A percentile compares a stretch with the other conserved stretches of the same genome.
These are phyloP conservation scores for Philantomba maxwellii DNA, from an alignment of 2,113 vertebrate genomes.

Conservation along the genomic window DNA sequence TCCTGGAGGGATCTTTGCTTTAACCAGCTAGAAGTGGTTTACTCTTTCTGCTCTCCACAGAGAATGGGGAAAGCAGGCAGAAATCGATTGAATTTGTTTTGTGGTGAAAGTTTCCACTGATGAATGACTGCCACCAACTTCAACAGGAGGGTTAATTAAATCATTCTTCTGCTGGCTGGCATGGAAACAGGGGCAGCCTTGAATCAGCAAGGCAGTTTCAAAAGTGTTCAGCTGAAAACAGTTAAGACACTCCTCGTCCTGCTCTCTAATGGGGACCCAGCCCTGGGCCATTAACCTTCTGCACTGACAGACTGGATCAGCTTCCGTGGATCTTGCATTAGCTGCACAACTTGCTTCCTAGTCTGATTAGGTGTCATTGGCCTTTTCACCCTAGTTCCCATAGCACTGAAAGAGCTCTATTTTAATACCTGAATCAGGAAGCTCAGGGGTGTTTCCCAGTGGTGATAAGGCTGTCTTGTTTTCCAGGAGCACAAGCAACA, in stretches of 20 bases:
- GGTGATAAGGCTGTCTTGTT: background rate
- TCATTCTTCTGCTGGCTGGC: background rate
- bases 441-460: background rate
- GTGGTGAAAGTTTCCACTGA: constrained; percentile 23
- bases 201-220: background rate
- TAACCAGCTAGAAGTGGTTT: background rate
- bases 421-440: background rate
- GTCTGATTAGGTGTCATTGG: background rate
- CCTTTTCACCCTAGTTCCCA: background rate
- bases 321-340: background rate
- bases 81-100: constrained; percentile 39
- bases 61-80: constrained; percentile 3
- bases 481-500: background rate
- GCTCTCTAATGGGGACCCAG: background rate
- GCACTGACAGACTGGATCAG: background rate
- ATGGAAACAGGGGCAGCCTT: background rate
- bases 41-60: background rate
- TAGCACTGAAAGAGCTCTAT: background rate
- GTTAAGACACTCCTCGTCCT: background rate
- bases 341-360: background rate
- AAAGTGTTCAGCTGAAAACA: background rate
- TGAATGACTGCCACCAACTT: background rate
- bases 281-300: background rate
- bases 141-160: background rate
- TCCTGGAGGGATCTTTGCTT: background rate